Evolutionary conservation across 2,797 vertebrate species (phyloP).

Genomic region (Carcharodon carcharias): DNA sequence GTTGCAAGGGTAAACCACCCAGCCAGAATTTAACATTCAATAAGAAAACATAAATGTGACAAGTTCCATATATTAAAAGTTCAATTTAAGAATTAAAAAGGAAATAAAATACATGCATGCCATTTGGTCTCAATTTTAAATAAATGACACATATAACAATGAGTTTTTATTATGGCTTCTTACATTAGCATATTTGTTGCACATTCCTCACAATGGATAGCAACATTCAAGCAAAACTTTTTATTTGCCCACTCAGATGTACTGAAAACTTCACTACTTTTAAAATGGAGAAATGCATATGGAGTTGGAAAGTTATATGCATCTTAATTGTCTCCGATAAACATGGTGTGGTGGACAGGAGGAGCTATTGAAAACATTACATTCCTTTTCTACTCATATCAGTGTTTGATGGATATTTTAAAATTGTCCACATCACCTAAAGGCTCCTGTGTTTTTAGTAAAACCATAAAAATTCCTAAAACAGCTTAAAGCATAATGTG

Average conservation of each 20-base stretch:
- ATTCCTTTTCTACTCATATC: neutral
- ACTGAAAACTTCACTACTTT: neutral
- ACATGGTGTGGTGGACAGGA: neutral
- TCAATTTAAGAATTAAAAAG: neutral
- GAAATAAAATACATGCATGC: slow-evolving; percentile 4
- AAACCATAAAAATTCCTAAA: neutral
- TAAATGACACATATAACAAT: slow-evolving; percentile 2
- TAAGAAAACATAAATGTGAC: neutral
- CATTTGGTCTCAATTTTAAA: slow-evolving; percentile 30
- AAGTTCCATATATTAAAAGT: neutral
- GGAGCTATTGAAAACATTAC: neutral
- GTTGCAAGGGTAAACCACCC: neutral
- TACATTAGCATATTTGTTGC: neutral
- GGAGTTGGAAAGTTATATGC: neutral
- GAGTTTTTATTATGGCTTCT: neutral
- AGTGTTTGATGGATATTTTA: neutral
- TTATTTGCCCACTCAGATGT: no score
- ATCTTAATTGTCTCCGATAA: neutral
- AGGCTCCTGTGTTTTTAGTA: neutral
- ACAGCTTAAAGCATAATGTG: neutral
- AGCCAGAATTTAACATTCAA: neutral
- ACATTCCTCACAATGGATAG: neutral
- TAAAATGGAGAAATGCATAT: neutral
- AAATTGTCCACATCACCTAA: neutral
- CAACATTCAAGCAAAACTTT: neutral